Base-by-base conservation (phyloP, 2,888 invertebrate species). In the Cephonodes hylas region DNA sequence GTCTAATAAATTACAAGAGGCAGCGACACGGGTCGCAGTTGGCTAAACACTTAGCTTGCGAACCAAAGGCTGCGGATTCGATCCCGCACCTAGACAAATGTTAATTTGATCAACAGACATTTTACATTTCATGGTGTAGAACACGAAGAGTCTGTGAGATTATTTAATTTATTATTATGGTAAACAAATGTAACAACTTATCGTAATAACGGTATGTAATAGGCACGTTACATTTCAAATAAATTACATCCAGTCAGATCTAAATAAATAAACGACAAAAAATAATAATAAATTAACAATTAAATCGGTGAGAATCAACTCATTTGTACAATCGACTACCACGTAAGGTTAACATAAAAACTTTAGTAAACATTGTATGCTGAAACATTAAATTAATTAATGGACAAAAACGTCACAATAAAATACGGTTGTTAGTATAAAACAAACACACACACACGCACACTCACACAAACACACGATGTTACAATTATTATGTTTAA, bases 241-340 rank as follows among this genome's bases (percentile, higher is more conserved):
- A 71, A 64, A 58, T 58, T 13, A 38, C 7, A 15, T 66, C 66
- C 66, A 64, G 45, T 60, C 59, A 61, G 53, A 64, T 42, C 27
- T 60, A 66, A 65, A 67, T 66, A 67, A 69, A 66, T 65, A 64
- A 64, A 63, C n/a, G 31, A 25, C 8, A 53, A n/a, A 27, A 23
- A 31, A n/a, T n/a, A 38, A 38, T 38, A 34, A 57, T 38, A 57
- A 57, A 57, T 57, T 57, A 57, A 38, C 38, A 57, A 38, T 15
- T 18, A 53, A 53, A 31, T 53, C 53, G 27, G 53, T 53, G 53
- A 31, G 27, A 53, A 27, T 15, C 31, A 31, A 53, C 18, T 31
- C 23, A 31, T 53, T 31, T 53, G 53, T 53, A 53, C 53, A 31
- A 27, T 7, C 8, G 18, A n/a, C n/a, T 46, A 13, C 27, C 8